Evolutionary conservation across 2,113 vertebrate genomes (phyloP), one percentile per base, ranked within the genome.

Genomic region (Diadophis punctatus): DNA sequence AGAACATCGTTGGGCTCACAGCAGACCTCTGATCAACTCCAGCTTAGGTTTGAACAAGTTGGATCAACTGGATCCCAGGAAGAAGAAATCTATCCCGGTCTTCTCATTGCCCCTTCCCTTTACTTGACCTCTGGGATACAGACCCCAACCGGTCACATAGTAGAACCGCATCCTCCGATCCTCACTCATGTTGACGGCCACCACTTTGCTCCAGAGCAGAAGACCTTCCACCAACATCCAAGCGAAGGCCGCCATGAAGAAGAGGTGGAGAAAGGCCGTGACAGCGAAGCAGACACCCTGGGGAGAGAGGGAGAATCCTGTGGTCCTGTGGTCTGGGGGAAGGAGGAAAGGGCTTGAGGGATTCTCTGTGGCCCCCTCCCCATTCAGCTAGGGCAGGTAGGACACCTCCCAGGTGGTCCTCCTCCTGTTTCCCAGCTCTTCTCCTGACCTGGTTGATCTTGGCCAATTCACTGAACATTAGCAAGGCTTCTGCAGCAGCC

Each of bases 191-290:
- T 99, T 98, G 53, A 99, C 98, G 0, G 98, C 98, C 1, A 99
- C 98, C 7, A 99, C 99, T 95, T 98, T 99, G 96, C 98, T 99
- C 98, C 99, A 99, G 8, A 99, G 98, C 51, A 99, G 98, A 92
- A 99, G 97, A 0, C 98, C 99, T 94, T 99, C 99, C 25, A 99
- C 98, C 97, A 99, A 95, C 99, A 99, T 99, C 99, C 99, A 99
- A 0, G 98, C 98, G 96, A 99, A 99, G 3, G 98, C 98, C 0
- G 97, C 98, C 98, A 98, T 97, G 97, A 99, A 99, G 97, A 99
- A 98, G 87, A 99, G 98, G 60, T 99, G 98, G 34, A 98, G 98
- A 7, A 96, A 96, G 0, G 97, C 98, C 0, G 99, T 99, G 95
- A 99, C 96, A 0, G 95, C 34, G 86, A 98, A 97, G 92, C 99